These are phyloP conservation scores for Euzetes globulus DNA, from an alignment of 2,888 invertebrate genomes.

Conservation along the genomic window DNA sequence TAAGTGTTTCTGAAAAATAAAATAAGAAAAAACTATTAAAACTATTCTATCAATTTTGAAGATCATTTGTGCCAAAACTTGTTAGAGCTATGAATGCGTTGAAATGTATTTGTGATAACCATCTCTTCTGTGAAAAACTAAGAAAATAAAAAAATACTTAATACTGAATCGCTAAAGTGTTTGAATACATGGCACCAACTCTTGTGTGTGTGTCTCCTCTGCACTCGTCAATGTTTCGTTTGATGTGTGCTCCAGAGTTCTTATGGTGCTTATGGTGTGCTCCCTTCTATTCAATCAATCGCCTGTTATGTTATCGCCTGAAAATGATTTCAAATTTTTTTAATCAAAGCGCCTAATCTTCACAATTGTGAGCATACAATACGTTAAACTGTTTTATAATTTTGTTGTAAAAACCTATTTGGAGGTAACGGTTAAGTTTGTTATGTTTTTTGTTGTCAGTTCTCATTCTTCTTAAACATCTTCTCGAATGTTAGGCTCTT, in stretches of 20 bases:
- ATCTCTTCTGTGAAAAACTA: not conserved
- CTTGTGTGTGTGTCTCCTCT: not conserved
- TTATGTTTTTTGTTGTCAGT: not conserved
- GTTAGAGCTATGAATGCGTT: constrained; percentile 16
- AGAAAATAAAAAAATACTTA: not conserved
- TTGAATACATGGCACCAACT: not conserved
- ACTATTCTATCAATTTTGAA: not conserved
- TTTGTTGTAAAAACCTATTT: not conserved
- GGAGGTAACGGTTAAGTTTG: not conserved
- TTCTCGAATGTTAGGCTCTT: not conserved
- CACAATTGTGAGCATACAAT: constrained; percentile 17
- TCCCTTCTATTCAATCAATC: constrained; percentile 1
- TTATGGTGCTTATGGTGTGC: not conserved
- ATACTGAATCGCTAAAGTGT: constrained; percentile 3
- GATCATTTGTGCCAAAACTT: constrained; percentile 24
- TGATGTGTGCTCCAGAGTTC: not conserved
- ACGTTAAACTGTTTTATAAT: not conserved
- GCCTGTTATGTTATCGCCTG: constrained; percentile 11
- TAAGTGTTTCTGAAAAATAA: not conserved
- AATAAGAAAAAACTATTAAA: not conserved
- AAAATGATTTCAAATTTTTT: constrained; percentile 12
- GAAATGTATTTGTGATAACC: constrained; percentile 13
- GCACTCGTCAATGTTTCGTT: not conserved
- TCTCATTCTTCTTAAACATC: not conserved
- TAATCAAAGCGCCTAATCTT: constrained; percentile 11